phyloP scores from a whole-genome alignment of 2,113 vertebrate species.

The Neotoma lepida region DNA sequence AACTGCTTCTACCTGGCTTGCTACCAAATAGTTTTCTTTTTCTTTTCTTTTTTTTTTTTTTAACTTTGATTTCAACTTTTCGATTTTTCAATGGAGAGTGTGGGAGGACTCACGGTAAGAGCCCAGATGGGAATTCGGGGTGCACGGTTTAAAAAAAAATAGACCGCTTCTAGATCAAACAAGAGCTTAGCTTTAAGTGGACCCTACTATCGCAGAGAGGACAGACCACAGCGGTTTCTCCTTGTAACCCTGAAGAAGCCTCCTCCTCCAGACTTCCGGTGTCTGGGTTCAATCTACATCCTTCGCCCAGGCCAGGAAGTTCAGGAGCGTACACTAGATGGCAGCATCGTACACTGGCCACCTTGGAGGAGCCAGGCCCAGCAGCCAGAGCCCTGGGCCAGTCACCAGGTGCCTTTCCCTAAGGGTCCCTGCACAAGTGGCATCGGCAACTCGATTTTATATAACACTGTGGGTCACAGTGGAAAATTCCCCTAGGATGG shows the following conservation, averaged over 20 bases:
- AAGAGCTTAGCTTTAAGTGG: background rate
- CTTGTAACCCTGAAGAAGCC: accelerated
- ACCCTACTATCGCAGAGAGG: too few species aligned
- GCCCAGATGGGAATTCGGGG: background rate
- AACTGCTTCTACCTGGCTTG: background rate
- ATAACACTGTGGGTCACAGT: background rate
- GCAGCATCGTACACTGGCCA: slow-evolving; percentile 80
- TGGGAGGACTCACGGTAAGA: background rate
- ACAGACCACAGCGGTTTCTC: accelerated
- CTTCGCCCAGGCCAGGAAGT: background rate
- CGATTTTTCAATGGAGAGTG: background rate
- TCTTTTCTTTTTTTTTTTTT: background rate
- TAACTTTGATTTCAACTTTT: background rate
- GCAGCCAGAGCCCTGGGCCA: background rate
- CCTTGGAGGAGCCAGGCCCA: background rate
- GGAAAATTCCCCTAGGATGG: background rate
- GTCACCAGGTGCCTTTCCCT: background rate
- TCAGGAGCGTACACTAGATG: slow-evolving; percentile 80
- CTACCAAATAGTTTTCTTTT: background rate
- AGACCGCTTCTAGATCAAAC: background rate
- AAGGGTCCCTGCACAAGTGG: background rate
- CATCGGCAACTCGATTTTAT: background rate
- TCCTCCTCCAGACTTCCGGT: background rate
- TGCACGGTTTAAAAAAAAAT: background rate
- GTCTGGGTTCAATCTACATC: background rate